A percentile compares a stretch with the other conserved stretches of the same genome.
These are phyloP conservation scores for Fragum whitleyi DNA, from an alignment of 2,888 invertebrate genomes.

Conservation along the genomic window DNA sequence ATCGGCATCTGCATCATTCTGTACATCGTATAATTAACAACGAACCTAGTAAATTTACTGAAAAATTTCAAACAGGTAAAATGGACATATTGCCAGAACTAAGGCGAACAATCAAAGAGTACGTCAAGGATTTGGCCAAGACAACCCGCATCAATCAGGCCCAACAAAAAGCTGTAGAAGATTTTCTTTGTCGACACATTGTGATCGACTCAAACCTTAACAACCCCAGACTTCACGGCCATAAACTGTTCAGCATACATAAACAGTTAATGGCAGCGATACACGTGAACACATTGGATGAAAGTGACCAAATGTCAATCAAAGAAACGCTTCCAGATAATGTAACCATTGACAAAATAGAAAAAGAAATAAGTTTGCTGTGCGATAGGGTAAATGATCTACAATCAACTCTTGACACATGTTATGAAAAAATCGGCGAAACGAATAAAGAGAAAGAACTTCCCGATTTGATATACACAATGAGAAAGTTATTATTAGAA, in stretches of 20 bases:
- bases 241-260: slow-evolving; percentile 53
- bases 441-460: slow-evolving; percentile 52
- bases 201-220: slow-evolving; percentile 55
- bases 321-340: slow-evolving; percentile 56
- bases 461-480: slow-evolving; percentile 52
- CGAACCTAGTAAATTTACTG: too few species aligned
- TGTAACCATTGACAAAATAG: slow-evolving; percentile 60
- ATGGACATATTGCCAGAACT: slow-evolving; percentile 55
- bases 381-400: slow-evolving; percentile 57
- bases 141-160: slow-evolving; percentile 61
- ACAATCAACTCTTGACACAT: slow-evolving; percentile 52
- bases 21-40: too few species aligned
- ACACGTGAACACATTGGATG: slow-evolving; percentile 51
- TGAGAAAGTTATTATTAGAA: slow-evolving; percentile 51
- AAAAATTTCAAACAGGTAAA: too few species aligned
- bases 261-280: slow-evolving; percentile 50
- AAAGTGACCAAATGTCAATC: slow-evolving; percentile 62
- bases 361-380: slow-evolving; percentile 51
- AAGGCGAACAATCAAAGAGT: slow-evolving; percentile 53
- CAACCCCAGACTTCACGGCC: slow-evolving; percentile 43
- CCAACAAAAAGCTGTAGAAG: slow-evolving; percentile 60
- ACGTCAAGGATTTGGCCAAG: slow-evolving; percentile 56
- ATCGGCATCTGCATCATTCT: too few species aligned
- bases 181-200: slow-evolving; percentile 63
- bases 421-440: slow-evolving; percentile 64